A percentile compares a stretch with the other conserved stretches of the same genome.
phyloP scores from a whole-genome alignment of 1,140 invertebrate genomes.

The Saccostrea echinata region DNA sequence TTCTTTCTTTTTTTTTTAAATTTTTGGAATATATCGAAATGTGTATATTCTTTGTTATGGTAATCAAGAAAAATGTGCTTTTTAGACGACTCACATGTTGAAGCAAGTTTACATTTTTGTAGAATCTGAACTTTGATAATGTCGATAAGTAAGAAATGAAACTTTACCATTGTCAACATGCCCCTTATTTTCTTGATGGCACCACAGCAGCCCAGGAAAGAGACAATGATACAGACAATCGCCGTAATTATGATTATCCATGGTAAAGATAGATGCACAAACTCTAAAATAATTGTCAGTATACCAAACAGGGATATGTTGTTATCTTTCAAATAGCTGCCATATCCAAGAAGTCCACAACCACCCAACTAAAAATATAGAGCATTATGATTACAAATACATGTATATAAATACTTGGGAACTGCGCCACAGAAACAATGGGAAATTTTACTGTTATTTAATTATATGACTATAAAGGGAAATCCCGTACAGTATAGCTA shows the following conservation, averaged over 20 bases:
- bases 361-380: constrained; percentile 66
- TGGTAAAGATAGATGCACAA: constrained; percentile 64
- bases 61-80: too few species aligned
- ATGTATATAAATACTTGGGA: too few species aligned
- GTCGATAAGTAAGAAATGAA: background rate
- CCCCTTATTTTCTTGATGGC: constrained; percentile 75
- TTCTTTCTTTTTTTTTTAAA: too few species aligned
- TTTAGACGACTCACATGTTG: too few species aligned
- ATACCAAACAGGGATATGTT: constrained; percentile 58
- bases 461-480: too few species aligned
- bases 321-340: constrained; percentile 70
- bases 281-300: constrained; percentile 64
- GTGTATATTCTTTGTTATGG: too few species aligned
- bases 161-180: constrained; percentile 72
- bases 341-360: constrained; percentile 70
- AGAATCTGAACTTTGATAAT: too few species aligned
- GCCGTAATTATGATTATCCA: constrained; percentile 66
- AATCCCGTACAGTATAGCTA: too few species aligned
- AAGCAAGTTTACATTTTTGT: too few species aligned
- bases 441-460: too few species aligned
- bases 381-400: background rate
- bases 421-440: too few species aligned
- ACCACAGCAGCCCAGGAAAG: constrained; percentile 75
- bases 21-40: too few species aligned
- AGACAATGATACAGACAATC: constrained; percentile 67